phyloP scores from a whole-genome alignment of 2,888 invertebrate species.

The Xestia sexstrigata region DNA sequence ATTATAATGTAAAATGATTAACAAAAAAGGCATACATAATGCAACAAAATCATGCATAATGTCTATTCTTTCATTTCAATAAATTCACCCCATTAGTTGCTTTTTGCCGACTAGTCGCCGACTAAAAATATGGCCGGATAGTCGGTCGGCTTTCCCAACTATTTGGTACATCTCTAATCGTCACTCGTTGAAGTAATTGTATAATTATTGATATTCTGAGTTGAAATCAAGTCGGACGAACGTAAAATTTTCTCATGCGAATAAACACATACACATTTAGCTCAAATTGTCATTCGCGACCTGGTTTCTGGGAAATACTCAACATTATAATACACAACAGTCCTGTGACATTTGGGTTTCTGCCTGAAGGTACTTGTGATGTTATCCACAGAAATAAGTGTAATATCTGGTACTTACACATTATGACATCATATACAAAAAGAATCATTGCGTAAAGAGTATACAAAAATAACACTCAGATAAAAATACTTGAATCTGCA shows the following conservation, averaged over 20 bases:
- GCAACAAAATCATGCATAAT: no score
- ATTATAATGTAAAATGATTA: neutral
- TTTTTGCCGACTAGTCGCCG: no score
- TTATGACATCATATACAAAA: neutral
- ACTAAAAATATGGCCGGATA: no score
- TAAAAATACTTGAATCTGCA: slow-evolving; percentile 1
- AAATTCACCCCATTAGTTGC: neutral
- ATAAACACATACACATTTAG: neutral
- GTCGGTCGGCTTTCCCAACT: no score
- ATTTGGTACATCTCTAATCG: no score
- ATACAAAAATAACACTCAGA: slow-evolving; percentile 7
- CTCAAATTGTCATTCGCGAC: neutral
- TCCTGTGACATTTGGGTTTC: neutral
- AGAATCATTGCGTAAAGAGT: neutral
- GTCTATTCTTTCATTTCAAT: neutral
- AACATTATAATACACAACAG: no score
- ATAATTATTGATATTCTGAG: neutral
- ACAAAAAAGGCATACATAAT: neutral
- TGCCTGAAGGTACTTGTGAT: neutral
- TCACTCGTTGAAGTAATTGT: neutral
- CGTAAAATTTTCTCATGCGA: no score
- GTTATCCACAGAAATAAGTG: neutral
- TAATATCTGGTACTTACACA: no score
- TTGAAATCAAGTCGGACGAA: neutral
- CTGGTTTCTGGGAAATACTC: neutral